Conservation (phyloP, 1,140 invertebrate genomes). For the Diprion similis region DNA sequence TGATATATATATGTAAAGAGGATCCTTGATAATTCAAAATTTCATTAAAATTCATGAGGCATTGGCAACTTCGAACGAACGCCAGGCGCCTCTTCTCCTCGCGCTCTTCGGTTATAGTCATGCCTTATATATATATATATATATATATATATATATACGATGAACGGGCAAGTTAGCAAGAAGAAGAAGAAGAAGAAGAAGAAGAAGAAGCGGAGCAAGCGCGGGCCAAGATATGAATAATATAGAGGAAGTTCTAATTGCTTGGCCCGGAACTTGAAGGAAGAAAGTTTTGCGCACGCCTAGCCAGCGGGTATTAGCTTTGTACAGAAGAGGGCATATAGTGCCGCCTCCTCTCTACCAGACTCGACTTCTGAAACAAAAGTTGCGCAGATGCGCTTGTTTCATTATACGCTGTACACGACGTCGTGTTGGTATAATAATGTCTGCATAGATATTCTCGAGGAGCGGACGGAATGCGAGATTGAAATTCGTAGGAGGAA, state of each 20-base stretch:
- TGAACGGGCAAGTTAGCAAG: background rate
- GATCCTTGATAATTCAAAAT: background rate
- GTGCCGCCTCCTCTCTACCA: too few relatives aligned
- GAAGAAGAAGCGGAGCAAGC: background rate
- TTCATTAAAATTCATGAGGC: conserved; percentile 7
- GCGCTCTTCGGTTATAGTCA: background rate
- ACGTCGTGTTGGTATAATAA: background rate
- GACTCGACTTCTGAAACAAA: background rate
- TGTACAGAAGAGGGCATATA: too few relatives aligned
- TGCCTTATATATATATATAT: background rate
- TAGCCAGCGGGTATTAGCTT: too few relatives aligned
- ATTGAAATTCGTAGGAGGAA: too few relatives aligned
- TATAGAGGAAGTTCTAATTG: conserved; percentile 7
- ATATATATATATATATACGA: background rate
- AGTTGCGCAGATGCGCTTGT: background rate
- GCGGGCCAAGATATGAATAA: background rate
- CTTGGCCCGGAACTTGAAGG: background rate
- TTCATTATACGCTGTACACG: background rate
- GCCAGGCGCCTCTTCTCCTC: conserved; percentile 3
- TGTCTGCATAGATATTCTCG: background rate
- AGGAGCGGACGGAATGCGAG: too few relatives aligned
- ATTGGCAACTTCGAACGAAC: background rate
- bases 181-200: too few relatives aligned
- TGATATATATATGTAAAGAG: background rate
- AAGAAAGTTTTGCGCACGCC: background rate